Conservation (phyloP, 2,888 invertebrate genomes). For the Smittia aterrima region DNA sequence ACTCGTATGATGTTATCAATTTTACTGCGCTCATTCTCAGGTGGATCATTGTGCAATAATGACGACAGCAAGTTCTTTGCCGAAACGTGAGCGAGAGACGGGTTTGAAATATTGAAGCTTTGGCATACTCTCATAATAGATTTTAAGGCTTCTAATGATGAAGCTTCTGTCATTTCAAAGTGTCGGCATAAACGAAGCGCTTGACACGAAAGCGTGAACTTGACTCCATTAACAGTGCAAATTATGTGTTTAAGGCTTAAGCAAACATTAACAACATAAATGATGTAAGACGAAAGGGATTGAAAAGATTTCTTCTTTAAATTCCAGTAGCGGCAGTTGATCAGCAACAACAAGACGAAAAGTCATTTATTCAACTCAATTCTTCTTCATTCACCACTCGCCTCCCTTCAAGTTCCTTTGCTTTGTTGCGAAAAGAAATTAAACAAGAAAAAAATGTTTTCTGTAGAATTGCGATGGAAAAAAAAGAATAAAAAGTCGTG, state of each 20-base stretch:
- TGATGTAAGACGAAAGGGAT: neutral
- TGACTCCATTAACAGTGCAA: neutral
- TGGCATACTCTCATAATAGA: neutral
- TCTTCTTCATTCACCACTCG: neutral
- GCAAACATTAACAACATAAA: neutral
- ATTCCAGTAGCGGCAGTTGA: slow-evolving; percentile 31
- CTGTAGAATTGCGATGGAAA: slow-evolving; percentile 24
- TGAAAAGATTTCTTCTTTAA: neutral
- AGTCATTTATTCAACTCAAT: slow-evolving; percentile 17
- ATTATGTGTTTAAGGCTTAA: slow-evolving; percentile 8
- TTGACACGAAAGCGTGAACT: neutral
- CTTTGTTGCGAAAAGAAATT: neutral
- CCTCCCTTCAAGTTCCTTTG: neutral
- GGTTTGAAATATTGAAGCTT: neutral
- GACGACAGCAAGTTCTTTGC: neutral
- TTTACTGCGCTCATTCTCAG: too few relatives aligned
- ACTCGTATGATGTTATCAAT: too few relatives aligned
- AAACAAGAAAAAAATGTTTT: neutral
- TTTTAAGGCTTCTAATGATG: neutral
- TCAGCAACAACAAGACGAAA: slow-evolving; percentile 9
- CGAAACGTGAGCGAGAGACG: neutral
- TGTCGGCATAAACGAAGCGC: neutral
- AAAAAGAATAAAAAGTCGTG: slow-evolving; percentile 9
- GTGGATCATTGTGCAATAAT: neutral
- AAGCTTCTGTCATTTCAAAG: neutral